Percentiles rank a stretch among this genome's conserved stretches.
These are phyloP conservation scores for Penelope pileata DNA, from an alignment of 2,113 vertebrate species.

Conservation along the genomic window DNA sequence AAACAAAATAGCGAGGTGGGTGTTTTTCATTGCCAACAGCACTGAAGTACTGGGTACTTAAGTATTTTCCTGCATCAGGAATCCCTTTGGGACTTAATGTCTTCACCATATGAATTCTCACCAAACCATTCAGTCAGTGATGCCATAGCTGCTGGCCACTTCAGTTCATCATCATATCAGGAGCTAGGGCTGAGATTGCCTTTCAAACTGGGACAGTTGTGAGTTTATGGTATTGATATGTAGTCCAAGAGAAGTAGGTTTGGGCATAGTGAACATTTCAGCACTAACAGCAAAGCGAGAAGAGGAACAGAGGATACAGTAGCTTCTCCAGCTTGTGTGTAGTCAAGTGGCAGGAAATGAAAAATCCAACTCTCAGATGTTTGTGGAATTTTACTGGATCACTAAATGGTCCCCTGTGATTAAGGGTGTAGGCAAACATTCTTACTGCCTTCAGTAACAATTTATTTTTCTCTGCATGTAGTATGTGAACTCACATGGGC, in stretches of 20 bases:
- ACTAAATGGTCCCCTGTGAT: neutral
- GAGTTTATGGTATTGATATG: neutral
- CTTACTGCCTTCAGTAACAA: slow-evolving; percentile 6
- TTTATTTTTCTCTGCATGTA: neutral
- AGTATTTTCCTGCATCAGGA: slow-evolving; percentile 43
- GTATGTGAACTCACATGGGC: neutral
- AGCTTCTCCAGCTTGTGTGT: slow-evolving; percentile 5
- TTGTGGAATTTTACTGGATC: slow-evolving; percentile 27
- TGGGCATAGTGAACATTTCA: neutral
- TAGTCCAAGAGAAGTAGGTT: neutral
- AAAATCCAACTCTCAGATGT: slow-evolving; percentile 11
- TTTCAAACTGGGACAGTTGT: neutral
- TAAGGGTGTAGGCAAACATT: slow-evolving; percentile 22
- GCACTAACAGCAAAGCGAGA: neutral
- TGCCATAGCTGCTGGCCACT: neutral
- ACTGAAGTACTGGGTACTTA: neutral
- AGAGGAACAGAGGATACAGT: neutral
- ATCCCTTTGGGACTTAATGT: slow-evolving; percentile 40
- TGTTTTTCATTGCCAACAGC: slow-evolving; percentile 31
- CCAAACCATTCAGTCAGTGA: neutral
- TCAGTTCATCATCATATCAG: neutral
- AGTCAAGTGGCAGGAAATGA: slow-evolving; percentile 29
- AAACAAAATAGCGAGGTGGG: neutral
- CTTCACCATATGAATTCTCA: slow-evolving; percentile 52
- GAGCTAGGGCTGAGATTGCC: neutral